Evolutionary conservation across 2,797 vertebrate species (phyloP), one percentile per base, ranked within the genome.

Genomic region (Holocentrus rufus): DNA sequence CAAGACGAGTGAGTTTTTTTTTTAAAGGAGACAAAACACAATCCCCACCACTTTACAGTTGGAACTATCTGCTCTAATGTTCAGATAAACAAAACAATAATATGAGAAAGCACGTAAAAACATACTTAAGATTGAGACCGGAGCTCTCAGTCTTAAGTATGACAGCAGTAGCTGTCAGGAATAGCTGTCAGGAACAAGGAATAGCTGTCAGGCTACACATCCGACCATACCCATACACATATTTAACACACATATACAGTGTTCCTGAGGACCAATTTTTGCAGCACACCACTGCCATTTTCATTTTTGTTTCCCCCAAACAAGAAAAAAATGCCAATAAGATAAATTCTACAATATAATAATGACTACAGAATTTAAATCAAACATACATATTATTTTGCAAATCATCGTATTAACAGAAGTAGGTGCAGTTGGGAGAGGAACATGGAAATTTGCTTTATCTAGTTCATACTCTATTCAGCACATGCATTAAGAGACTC

Each of bases 251-350:
- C 84, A 84, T 80, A 86, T 74, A 92, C 88, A 90, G 88, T 89
- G 89, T 93, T 93, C 91, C 92, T 93, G 92, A 93, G 90, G 90
- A 92, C 89, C 86, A 79, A 86, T 82, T 87, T 82, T 69, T 90
- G 90, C 89, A 89, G 90, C 77, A 63, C 79, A 78, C 60, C 42
- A 93, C 92, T 92, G 92, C 91, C 87, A 82, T 85, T 85, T 88
- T 85, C 79, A 87, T 90, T 79, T 88, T 86, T 85, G 85, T 84
- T 92, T 89, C 89, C 87, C 85, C 30, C n/a, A 91, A 88, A 92
- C 78, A 89, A 57, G 49, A 65, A 92, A 88, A 87, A 89, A 76
- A 86, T 83, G 77, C 86, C 85, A 82, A 89, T 74, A 85, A 79
- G 84, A 93, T 90, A 92, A 89, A 85, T 86, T 91, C 89, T 88